phyloP scores from a whole-genome alignment of 1,140 invertebrate genomes.

The Proales similis region DNA sequence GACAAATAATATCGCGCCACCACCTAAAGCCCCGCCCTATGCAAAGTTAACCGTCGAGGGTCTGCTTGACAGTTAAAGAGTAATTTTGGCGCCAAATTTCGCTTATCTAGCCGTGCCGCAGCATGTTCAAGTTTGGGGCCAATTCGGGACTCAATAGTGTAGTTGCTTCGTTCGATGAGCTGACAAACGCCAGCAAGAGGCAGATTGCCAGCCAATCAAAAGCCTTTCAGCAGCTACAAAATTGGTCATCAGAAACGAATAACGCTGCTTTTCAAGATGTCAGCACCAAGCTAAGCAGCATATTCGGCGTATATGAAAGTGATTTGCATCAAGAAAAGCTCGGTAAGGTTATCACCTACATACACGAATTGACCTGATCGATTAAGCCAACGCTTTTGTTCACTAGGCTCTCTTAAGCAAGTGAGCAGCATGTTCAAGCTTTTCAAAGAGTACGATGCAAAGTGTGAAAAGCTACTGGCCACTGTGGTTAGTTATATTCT shows the following conservation, averaged over 20 bases:
- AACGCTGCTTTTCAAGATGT: conserved; percentile 33
- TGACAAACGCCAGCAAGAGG: conserved; percentile 25
- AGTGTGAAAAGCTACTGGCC: conserved; percentile 1
- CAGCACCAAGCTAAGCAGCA: not conserved
- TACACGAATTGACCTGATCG: not conserved
- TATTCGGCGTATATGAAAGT: conserved; percentile 4
- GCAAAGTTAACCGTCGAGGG: too few species aligned
- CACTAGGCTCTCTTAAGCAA: not conserved
- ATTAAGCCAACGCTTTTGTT: not conserved
- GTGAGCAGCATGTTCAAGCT: conserved; percentile 16
- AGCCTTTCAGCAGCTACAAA: not conserved
- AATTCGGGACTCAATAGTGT: conserved; percentile 17
- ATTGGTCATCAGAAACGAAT: conserved; percentile 12
- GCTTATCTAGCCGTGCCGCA: too few species aligned
- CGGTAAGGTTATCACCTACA: too few species aligned
- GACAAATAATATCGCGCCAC: too few species aligned
- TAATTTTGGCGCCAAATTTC: too few species aligned
- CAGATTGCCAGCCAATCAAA: conserved; percentile 7
- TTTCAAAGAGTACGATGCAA: conserved; percentile 30
- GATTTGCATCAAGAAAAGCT: conserved; percentile 32
- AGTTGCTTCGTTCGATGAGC: conserved; percentile 28
- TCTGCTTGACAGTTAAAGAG: too few species aligned
- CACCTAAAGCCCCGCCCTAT: too few species aligned
- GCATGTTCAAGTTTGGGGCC: too few species aligned
- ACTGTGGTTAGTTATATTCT: too few species aligned